Base-by-base conservation (phyloP, 2,113 vertebrate species). In the Xiphias gladius region DNA sequence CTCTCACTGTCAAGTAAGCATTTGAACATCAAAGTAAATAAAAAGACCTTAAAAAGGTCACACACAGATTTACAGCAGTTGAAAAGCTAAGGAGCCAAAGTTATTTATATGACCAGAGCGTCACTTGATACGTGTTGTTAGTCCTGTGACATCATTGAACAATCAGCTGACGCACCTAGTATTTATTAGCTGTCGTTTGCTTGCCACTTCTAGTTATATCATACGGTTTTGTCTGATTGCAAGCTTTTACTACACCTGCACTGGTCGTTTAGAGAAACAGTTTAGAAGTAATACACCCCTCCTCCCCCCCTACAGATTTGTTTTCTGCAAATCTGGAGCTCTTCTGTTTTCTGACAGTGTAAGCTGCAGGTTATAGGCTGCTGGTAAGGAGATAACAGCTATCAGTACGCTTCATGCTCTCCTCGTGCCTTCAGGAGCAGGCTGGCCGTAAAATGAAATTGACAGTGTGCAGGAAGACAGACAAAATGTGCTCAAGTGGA, bases 321-420 rank as follows among this genome's bases (percentile, higher is more conserved):
- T n/a, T 32, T 46, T 0, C 50, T 32, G 58, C 37, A 52, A 72
- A 79, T 73, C 65, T 48, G 13, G 13, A 17, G n/a, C 41, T 30
- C 14, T 35, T 43, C 64, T 50, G 41, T 61, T 13, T 86, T 74
- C 30, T 66, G 32, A 80, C 73, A 41, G 82, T 81, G 79, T 69
- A 76, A 85, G 74, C 67, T 28, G 55, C 55, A 48, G 52, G 73
- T 80, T 72, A 46, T 59, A 77, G 58, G 80, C 85, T 87, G 76
- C 61, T 19, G 61, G 76, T 35, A 5, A n/a, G 19, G 32, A 71
- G 80, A 91, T 81, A 79, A 73, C 50, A 35, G 70, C 69, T 32
- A 77, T 86, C 85, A 73, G 62, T 14, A 1, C 3, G 19, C 64
- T 32, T 58, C 52, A 70, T 26, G 28, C 28, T 75, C 50, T 28